Evolutionary conservation across 2,113 vertebrate species (phyloP), one percentile per base, ranked within the genome.

Genomic region (Dasyurus viverrinus): DNA sequence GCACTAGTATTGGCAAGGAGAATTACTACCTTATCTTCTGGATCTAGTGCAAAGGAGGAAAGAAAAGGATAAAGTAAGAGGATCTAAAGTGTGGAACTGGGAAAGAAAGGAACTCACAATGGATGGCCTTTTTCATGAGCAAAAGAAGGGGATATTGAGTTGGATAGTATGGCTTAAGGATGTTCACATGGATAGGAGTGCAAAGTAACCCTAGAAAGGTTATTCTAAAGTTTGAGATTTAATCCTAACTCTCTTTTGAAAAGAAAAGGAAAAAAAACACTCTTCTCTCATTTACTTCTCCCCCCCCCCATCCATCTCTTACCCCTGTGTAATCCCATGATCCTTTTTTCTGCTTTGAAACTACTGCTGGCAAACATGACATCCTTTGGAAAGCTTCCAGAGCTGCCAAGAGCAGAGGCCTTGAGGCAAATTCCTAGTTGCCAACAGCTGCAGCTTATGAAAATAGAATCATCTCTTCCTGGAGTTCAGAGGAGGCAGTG

Each of bases 371-470:
- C 54, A 54, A 52, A 60, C 90, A 91, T 92, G 95, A 90, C 54
- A 14, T 22, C 46, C 84, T 46, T 96, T 97, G 96, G 96, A 96
- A 97, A 95, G 93, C 46, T 42, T 60, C 54, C 76, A 47, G 60
- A 46, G 93, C 76, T 96, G 95, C 97, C 93, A 94, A 93, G 93
- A 95, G 60, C 97, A 94, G 89, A 89, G 91, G 90, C 89, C 92
- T 93, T 94, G 92, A 84, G 90, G 76, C 94, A 93, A 91, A 95
- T 95, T 94, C 95, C 93, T 91, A 95, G 94, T 95, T 93, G 96
- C 96, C 90, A 95, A 92, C 96, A 96, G 97, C 96, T 97, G 97
- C 93, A 92, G 96, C 92, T 96, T 95, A 96, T 97, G 97, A 96
- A 97, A 97, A 96, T 91, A 97, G 97, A 97, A 97, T 24, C 89